These are phyloP conservation scores for Speoplatyrhinus poulsoni DNA, from an alignment of 2,113 vertebrate genomes.

Conservation along the genomic window DNA sequence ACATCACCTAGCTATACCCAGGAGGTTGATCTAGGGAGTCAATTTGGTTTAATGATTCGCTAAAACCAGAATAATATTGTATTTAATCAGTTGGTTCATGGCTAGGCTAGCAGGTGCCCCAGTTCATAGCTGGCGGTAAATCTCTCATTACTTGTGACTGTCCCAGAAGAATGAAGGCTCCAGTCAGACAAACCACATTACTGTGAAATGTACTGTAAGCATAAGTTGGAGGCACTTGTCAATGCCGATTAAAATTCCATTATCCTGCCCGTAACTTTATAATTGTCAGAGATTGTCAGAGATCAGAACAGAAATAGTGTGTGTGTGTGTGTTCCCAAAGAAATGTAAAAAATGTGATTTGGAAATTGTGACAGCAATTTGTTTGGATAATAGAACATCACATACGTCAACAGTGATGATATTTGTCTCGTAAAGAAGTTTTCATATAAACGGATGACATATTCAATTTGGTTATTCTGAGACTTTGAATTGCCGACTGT, in stretches of 20 bases:
- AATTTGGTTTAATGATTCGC: constrained; percentile 49
- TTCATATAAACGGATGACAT: not conserved
- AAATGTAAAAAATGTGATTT: not conserved
- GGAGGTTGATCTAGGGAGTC: constrained; percentile 53
- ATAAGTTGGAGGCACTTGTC: too few species aligned
- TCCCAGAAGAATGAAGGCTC: constrained; percentile 1
- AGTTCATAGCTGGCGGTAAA: constrained; percentile 11
- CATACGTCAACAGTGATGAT: too few species aligned
- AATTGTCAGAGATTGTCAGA: too few species aligned
- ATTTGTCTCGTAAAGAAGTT: not conserved
- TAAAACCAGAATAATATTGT: constrained; percentile 35
- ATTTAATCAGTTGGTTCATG: constrained; percentile 41
- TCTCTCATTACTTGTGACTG: not conserved
- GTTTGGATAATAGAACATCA: too few species aligned
- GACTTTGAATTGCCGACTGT: too few species aligned
- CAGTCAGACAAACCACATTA: not conserved
- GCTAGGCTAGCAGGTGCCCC: constrained; percentile 7
- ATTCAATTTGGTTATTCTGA: not conserved
- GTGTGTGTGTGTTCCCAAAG: not conserved
- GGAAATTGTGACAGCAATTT: too few species aligned
- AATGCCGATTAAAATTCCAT: too few species aligned
- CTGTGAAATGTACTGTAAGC: too few species aligned
- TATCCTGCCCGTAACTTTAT: too few species aligned
- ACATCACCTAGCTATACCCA: constrained; percentile 25
- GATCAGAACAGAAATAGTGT: too few species aligned